These are phyloP conservation scores for Cistogaster globosa DNA, from an alignment of 2,888 invertebrate genomes.

Conservation along the genomic window DNA sequence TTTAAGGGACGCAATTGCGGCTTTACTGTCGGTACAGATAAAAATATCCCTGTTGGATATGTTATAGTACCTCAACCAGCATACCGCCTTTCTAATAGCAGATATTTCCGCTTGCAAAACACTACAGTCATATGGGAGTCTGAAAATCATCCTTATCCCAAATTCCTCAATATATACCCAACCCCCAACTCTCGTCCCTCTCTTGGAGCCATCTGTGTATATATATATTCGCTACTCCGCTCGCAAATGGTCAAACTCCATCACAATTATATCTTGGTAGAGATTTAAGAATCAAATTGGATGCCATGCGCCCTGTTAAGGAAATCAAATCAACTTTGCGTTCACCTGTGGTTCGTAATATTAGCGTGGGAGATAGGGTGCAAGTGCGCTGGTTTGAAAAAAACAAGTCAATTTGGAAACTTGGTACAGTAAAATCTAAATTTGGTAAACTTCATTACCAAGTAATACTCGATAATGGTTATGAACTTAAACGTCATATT, in stretches of 20 bases:
- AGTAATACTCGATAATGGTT: constrained; percentile 22
- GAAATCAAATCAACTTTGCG: constrained; percentile 5
- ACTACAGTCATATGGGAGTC: too few species aligned
- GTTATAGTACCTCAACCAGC: too few species aligned
- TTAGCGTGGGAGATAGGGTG: constrained; percentile 47
- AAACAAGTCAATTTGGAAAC: constrained; percentile 25
- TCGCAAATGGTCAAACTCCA: constrained; percentile 54
- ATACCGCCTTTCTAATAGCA: too few species aligned
- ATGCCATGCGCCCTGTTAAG: constrained; percentile 33
- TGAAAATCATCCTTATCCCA: too few species aligned
- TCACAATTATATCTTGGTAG: constrained; percentile 48
- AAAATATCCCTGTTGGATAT: too few species aligned
- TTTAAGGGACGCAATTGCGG: too few species aligned
- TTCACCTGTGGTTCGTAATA: constrained; percentile 19
- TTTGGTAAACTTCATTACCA: constrained; percentile 41
- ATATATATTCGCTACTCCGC: constrained; percentile 51
- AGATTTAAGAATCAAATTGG: constrained; percentile 38
- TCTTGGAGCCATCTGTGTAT: too few species aligned
- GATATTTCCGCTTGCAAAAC: too few species aligned
- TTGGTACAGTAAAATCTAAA: constrained; percentile 20
- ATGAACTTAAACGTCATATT: constrained; percentile 43
- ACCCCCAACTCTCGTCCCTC: too few species aligned
- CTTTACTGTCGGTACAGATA: too few species aligned
- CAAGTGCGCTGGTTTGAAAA: constrained; percentile 25
- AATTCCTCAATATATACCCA: too few species aligned